A percentile compares a stretch with the other conserved stretches of the same genome.
Conservation (phyloP, 2,113 vertebrate genomes). For the Lamprotornis superbus region DNA sequence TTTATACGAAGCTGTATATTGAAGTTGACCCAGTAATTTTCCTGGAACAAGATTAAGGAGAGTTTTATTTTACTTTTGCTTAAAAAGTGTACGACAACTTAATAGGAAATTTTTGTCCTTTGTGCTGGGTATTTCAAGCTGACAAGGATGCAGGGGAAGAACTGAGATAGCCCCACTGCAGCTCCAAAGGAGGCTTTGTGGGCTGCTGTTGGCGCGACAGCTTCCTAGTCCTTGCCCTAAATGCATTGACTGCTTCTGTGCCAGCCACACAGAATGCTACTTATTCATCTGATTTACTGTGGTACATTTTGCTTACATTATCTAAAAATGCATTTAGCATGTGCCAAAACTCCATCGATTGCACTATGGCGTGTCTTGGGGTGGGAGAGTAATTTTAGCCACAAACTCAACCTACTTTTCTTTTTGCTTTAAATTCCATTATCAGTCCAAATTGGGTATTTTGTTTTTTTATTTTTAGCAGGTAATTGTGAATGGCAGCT, state of each 20-base stretch:
- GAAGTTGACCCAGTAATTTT: neutral
- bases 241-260: neutral
- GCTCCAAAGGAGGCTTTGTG: conserved; percentile 37
- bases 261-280: neutral
- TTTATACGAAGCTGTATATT: neutral
- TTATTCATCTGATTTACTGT: conserved; percentile 29
- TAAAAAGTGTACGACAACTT: neutral
- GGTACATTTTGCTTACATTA: neutral
- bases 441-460: neutral
- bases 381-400: neutral
- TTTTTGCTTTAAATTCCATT: neutral
- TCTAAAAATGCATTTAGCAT: neutral
- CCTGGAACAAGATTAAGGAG: neutral
- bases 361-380: neutral
- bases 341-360: neutral
- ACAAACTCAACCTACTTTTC: neutral
- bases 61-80: neutral
- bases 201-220: neutral
- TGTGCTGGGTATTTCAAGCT: neutral
- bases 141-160: neutral
- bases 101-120: neutral
- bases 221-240: neutral
- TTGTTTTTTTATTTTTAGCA: conserved; percentile 1
- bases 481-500: neutral
- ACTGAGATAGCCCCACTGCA: neutral